Percentiles rank a stretch among this genome's conserved stretches.
Conservation (phyloP, 1,140 invertebrate species). For the Brevipalpus yothersi region DNA sequence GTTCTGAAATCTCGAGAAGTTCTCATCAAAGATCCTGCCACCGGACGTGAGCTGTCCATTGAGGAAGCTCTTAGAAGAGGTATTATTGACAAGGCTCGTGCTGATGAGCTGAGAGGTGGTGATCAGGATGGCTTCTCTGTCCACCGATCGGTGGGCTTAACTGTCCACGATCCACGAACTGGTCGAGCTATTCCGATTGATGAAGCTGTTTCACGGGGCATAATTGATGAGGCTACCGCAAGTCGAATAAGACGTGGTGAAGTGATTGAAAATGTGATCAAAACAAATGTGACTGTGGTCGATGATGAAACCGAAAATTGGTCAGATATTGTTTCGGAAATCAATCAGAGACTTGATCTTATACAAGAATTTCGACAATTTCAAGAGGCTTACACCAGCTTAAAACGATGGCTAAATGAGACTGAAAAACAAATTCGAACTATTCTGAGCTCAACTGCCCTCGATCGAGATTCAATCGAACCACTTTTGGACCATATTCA, state of each 20-base stretch:
- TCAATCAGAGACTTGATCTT: background rate
- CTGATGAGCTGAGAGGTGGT: slow-evolving; percentile 1
- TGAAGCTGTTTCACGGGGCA: slow-evolving; percentile 45
- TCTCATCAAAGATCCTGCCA: slow-evolving; percentile 39
- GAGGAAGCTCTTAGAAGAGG: slow-evolving; percentile 42
- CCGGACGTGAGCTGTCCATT: slow-evolving; percentile 43
- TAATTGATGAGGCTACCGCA: slow-evolving; percentile 44
- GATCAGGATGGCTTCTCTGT: slow-evolving; percentile 15
- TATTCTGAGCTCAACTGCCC: background rate
- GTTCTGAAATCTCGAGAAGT: slow-evolving; percentile 22
- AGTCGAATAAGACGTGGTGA: slow-evolving; percentile 16
- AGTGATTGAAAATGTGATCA: slow-evolving; percentile 5
- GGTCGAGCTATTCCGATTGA: slow-evolving; percentile 39
- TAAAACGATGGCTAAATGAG: background rate
- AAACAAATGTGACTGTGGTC: slow-evolving; percentile 23
- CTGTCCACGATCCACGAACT: slow-evolving; percentile 44
- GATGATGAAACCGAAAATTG: slow-evolving; percentile 11
- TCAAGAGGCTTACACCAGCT: background rate
- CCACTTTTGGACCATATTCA: background rate
- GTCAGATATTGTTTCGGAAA: background rate
- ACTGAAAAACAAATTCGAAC: background rate
- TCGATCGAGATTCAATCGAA: background rate
- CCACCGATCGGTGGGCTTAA: slow-evolving; percentile 28
- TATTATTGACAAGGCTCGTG: slow-evolving; percentile 15
- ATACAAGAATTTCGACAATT: background rate